Evolutionary conservation across 2,797 vertebrate species (phyloP), one percentile per base, ranked within the genome.

Genomic region (Cossypha caffra): DNA sequence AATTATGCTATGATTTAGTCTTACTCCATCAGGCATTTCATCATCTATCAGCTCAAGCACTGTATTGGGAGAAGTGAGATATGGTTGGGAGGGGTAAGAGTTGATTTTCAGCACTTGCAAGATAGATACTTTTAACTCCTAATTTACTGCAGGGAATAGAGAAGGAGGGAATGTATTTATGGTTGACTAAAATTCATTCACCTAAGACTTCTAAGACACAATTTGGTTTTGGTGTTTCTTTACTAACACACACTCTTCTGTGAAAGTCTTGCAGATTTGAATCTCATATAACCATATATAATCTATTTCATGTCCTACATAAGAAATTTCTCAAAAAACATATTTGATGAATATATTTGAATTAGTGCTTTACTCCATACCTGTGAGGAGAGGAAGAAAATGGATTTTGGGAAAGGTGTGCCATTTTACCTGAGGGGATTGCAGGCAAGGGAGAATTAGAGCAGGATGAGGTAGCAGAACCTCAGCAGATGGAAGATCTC

Each of bases 321-420:
- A 23, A 31, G 59, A 77, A 84, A 59, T 54, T 35, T 47, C 19
- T 80, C 43, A 20, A 52, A 59, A 91, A 63, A 33, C 1, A 37
- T 7, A 7, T 62, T 71, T 84, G 55, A 9, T 9, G 2, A 77
- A 62, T 51, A 59, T 24, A 74, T 54, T 58, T 42, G 62, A 62
- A 55, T 51, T 42, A 7, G 7, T 42, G 28, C 6, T 80, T 90
- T 69, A 11, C 9, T 76, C 14, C 58, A 10, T 23, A 55, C 6
- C 19, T 83, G 5, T 0, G 5, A 51, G 47, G 9, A 77, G 16
- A 52, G 33, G 26, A 54, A 73, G 29, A 58, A 79, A 69, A 42
- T 4, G 1, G 6, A 23, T 77, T 4, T 86, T 20, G 9, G 23
- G 17, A 48, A 66, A 54, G 29, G 3, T 0, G 5, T 40, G 6